Base-by-base conservation (phyloP, 2,797 vertebrate species). In the Masticophis lateralis region DNA sequence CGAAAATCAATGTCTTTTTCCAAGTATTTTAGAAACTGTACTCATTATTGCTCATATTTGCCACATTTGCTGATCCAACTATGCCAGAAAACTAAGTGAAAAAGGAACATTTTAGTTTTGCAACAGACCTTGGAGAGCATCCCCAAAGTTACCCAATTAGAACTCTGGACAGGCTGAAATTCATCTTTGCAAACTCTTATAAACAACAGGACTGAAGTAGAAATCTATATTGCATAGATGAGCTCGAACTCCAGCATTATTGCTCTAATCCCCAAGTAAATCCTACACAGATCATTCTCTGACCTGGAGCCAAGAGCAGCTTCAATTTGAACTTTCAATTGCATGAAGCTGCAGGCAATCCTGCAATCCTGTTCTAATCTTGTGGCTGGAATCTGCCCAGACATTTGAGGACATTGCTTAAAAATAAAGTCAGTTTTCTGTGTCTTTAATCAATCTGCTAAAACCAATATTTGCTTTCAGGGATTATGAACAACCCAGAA, bases 1-100 rank as follows among this genome's bases (percentile, higher is more conserved):
- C 95, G 88, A 95, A 96, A 95, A 94, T 94, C 94, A 98, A 97
- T 95, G 96, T 53, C 47, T 94, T 95, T 96, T 97, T 96, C 96
- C 95, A 96, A 96, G 96, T 97, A 97, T 95, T 97, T 63, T 93
- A 92, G 95, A 95, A 95, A 96, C 86, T 91, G 94, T 97, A 95
- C 92, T 95, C 94, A 91, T 69, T 95, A 96, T 94, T 95, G 93
- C 94, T 95, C 92, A 79, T 47, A 95, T 93, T 95, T 94, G 96
- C 95, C 94, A 93, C 88, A 87, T 90, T 95, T 63, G 90, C 89
- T 87, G 93, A 92, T 74, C 91, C 89, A 74, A 96, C 69, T 32
- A 92, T 95, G 94, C 95, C 95, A 97, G 55, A 93, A 66, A 83
- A 95, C 59, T 94, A 88, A 94, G 92, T 66, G 90, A 69, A 43